A percentile compares a stretch with the other conserved stretches of the same genome.
Evolutionary conservation across 1,140 invertebrate genomes (phyloP).

Genomic region (Thaumatotibia leucotreta): DNA sequence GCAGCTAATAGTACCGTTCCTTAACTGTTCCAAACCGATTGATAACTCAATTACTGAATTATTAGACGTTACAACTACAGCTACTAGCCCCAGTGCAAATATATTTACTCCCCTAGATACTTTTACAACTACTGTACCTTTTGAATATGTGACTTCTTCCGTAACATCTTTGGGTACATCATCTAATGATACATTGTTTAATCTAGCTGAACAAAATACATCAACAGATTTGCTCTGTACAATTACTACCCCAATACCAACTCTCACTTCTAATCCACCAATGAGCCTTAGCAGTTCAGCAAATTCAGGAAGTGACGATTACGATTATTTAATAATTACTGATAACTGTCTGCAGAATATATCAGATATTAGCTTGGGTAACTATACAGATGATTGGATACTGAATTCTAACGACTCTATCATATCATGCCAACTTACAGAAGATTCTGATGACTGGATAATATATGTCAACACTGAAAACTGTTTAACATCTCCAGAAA

Average conservation of each 20-base stretch:
- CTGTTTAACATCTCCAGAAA: background rate
- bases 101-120: background rate
- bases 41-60: background rate
- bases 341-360: background rate
- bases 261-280: background rate
- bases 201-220: background rate
- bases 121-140: background rate
- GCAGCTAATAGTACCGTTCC: background rate
- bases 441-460: background rate
- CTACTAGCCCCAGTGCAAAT: background rate
- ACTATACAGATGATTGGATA: background rate
- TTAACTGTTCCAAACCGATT: background rate
- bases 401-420: background rate
- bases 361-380: background rate
- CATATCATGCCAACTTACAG: background rate
- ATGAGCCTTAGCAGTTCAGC: background rate
- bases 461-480: background rate
- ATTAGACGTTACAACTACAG: background rate
- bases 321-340: background rate
- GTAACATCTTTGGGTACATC: background rate
- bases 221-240: background rate
- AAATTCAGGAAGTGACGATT: background rate
- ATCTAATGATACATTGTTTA: background rate
- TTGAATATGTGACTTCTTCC: background rate
- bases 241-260: background rate